These are phyloP conservation scores for Etheostoma nigrum DNA, from an alignment of 2,797 vertebrate genomes.

Conservation along the genomic window DNA sequence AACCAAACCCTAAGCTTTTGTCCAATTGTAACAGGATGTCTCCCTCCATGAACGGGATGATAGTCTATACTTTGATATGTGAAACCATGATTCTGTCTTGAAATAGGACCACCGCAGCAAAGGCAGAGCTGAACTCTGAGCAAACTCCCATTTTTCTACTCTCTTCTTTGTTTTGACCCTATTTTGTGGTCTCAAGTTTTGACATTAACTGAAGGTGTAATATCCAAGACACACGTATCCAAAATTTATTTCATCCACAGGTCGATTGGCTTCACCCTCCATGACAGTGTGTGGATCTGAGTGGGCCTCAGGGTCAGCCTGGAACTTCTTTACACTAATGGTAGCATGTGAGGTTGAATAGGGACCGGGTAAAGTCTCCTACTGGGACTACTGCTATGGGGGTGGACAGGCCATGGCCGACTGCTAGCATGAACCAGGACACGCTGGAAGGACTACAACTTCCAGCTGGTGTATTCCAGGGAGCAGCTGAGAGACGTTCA, in stretches of 20 bases:
- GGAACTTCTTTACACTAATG: slow-evolving; percentile 43
- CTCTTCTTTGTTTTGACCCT: slow-evolving; percentile 61
- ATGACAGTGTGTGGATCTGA: slow-evolving; percentile 48
- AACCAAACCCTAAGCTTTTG: slow-evolving; percentile 40
- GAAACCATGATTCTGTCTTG: slow-evolving; percentile 50
- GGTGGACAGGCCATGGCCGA: slow-evolving; percentile 23
- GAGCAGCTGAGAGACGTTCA: slow-evolving; percentile 35
- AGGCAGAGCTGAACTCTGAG: slow-evolving; percentile 29
- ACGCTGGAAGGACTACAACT: slow-evolving; percentile 39
- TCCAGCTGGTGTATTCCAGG: slow-evolving; percentile 47
- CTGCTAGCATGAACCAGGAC: slow-evolving; percentile 51
- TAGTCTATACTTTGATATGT: slow-evolving; percentile 51
- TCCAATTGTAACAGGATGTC: slow-evolving; percentile 45
- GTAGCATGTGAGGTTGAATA: slow-evolving; percentile 53
- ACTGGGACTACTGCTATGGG: slow-evolving; percentile 45
- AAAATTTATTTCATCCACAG: slow-evolving; percentile 64
- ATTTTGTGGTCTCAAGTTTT: slow-evolving; percentile 54
- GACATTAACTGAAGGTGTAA: slow-evolving; percentile 52
- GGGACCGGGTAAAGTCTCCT: slow-evolving; percentile 49
- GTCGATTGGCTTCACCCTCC: slow-evolving; percentile 51
- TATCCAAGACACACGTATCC: slow-evolving; percentile 29
- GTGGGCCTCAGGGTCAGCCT: slow-evolving; percentile 40
- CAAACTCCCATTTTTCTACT: slow-evolving; percentile 53
- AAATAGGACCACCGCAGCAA: slow-evolving; percentile 42
- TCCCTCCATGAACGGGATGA: slow-evolving; percentile 35